These are phyloP conservation scores for Meiosimyza platycephala DNA, from an alignment of 2,888 invertebrate genomes.

Conservation along the genomic window DNA sequence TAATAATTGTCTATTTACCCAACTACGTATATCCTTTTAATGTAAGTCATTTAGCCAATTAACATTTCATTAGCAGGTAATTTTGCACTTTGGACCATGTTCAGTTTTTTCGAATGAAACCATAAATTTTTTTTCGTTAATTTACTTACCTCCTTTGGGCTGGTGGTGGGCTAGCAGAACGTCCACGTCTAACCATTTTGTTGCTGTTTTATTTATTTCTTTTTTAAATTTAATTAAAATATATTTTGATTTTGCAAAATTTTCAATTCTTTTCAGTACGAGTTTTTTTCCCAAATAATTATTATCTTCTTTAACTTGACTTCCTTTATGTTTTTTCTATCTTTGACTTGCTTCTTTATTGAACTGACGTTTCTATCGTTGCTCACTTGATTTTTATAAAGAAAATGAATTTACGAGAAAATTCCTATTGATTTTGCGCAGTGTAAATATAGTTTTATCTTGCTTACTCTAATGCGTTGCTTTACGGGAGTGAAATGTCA, in stretches of 20 bases:
- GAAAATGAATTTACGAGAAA: conserved; percentile 29
- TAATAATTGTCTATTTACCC: too few relatives aligned
- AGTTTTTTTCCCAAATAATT: conserved; percentile 28
- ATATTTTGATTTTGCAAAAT: neutral
- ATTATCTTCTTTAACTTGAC: neutral
- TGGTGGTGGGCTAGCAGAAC: conserved; percentile 78
- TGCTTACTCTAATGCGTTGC: neutral
- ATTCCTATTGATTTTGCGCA: conserved; percentile 21
- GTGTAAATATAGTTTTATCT: neutral
- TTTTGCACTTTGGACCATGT: too few relatives aligned
- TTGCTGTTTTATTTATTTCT: conserved; percentile 40
- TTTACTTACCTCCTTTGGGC: conserved; percentile 72
- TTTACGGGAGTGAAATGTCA: neutral
- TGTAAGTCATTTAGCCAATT: too few relatives aligned
- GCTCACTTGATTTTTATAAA: conserved; percentile 39
- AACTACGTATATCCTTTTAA: too few relatives aligned
- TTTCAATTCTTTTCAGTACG: conserved; percentile 17
- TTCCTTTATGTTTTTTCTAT: conserved; percentile 7
- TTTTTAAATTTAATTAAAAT: conserved; percentile 19
- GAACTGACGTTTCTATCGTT: conserved; percentile 34
- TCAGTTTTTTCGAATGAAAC: too few relatives aligned
- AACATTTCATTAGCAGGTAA: too few relatives aligned
- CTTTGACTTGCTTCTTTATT: conserved; percentile 33
- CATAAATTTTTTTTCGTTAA: too few relatives aligned
- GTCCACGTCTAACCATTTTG: conserved; percentile 81